phyloP scores from a whole-genome alignment of 1,140 invertebrate genomes.

The Ptiloglossa arizonensis region DNA sequence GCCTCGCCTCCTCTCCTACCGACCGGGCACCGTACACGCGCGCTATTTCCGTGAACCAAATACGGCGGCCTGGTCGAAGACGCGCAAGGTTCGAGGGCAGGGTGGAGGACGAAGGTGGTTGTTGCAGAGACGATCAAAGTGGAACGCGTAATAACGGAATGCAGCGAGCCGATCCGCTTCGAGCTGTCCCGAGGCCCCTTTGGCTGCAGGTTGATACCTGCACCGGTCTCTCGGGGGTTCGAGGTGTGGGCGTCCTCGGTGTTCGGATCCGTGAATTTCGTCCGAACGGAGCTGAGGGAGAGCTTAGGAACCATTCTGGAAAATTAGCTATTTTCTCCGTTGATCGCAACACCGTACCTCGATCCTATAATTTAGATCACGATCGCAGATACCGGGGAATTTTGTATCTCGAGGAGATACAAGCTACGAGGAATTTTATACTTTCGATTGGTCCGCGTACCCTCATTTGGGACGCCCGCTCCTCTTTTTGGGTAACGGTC shows the following conservation, averaged over 20 bases:
- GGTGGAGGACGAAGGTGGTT: conserved; percentile 36
- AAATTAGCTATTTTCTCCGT: too few relatives aligned
- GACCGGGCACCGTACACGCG: conserved; percentile 28
- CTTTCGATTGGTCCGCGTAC: too few relatives aligned
- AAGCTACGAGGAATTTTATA: too few relatives aligned
- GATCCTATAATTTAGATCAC: too few relatives aligned
- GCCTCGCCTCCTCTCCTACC: neutral
- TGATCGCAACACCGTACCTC: too few relatives aligned
- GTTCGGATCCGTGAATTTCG: too few relatives aligned
- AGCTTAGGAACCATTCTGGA: too few relatives aligned
- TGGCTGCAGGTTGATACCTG: neutral
- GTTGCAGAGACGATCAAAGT: conserved; percentile 53
- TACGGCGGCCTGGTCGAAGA: conserved; percentile 50
- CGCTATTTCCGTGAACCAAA: conserved; percentile 66
- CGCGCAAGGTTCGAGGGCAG: conserved; percentile 30
- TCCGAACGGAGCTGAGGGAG: too few relatives aligned
- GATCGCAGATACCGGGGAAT: too few relatives aligned
- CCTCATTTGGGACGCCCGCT: too few relatives aligned
- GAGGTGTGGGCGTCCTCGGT: neutral
- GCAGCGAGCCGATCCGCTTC: conserved; percentile 49
- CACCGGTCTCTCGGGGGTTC: neutral
- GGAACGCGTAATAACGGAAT: conserved; percentile 66
- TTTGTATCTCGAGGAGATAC: too few relatives aligned
- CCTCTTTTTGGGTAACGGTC: too few relatives aligned
- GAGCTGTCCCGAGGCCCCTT: neutral